Evolutionary conservation across 2,113 vertebrate genomes (phyloP).

Genomic region (Galeopterus variegatus): DNA sequence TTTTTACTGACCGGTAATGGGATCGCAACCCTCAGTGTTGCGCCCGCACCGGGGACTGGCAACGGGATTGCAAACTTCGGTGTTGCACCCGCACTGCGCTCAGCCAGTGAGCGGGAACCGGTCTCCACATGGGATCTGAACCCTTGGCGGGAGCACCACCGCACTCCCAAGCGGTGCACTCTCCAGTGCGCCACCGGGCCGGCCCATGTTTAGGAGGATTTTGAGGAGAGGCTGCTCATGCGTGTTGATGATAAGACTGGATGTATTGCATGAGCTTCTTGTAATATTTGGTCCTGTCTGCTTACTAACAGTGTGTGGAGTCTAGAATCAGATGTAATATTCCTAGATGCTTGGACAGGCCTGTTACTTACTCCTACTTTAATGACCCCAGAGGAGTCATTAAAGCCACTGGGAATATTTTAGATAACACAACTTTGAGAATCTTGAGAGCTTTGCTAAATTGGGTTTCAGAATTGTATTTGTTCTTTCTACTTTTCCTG

Average conservation of each 20-base stretch:
- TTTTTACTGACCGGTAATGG: too few relatives aligned
- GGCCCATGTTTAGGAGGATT: background rate
- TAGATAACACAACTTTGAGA: background rate
- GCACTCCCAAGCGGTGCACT: too few relatives aligned
- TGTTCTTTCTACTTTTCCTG: background rate
- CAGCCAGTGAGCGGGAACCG: too few relatives aligned
- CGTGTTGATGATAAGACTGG: background rate
- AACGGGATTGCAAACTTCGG: too few relatives aligned
- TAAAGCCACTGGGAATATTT: slow-evolving; percentile 13
- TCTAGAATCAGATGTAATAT: background rate
- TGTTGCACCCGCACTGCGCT: too few relatives aligned
- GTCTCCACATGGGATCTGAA: too few relatives aligned
- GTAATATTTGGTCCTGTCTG: background rate
- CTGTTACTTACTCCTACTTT: background rate
- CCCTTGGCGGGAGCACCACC: too few relatives aligned
- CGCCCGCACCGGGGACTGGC: too few relatives aligned
- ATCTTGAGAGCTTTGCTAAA: slow-evolving; percentile 9
- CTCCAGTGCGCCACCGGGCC: too few relatives aligned
- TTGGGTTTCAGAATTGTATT: slow-evolving; percentile 16
- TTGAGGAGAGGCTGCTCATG: background rate
- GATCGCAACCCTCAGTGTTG: too few relatives aligned
- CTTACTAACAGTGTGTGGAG: background rate
- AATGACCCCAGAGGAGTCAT: background rate
- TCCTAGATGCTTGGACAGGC: background rate
- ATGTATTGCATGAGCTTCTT: background rate